These are phyloP conservation scores for Sylvilagus floridanus DNA, from an alignment of 2,797 vertebrate species.

Conservation along the genomic window DNA sequence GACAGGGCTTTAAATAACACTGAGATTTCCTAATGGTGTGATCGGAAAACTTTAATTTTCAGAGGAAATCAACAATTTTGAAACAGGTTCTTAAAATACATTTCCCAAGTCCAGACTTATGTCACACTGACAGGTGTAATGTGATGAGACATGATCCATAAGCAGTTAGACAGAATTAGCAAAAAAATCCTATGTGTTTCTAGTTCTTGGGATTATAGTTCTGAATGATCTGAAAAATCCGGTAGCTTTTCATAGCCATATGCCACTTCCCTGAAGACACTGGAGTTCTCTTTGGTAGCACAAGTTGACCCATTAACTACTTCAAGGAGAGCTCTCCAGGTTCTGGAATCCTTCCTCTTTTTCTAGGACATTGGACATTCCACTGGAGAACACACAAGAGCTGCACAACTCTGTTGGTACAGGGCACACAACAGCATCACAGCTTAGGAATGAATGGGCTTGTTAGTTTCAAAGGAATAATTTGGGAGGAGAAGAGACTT, in stretches of 20 bases:
- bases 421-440: no score
- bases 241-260: not conserved
- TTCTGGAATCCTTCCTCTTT: conserved; percentile 23
- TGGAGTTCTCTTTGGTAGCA: not conserved
- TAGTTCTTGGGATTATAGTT: not conserved
- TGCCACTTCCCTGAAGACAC: not conserved
- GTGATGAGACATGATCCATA: not conserved
- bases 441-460: not conserved
- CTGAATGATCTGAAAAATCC: conserved; percentile 40
- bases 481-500: not conserved
- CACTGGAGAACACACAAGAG: not conserved
- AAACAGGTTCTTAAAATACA: not conserved
- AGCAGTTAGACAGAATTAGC: not conserved
- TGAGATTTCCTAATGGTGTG: conserved; percentile 33
- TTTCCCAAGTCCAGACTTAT: conserved; percentile 14
- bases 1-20: not conserved
- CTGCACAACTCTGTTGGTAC: not conserved
- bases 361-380: not conserved
- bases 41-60: conserved; percentile 45
- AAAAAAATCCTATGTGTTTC: conserved; percentile 6
- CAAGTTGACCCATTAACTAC: not conserved
- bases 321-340: not conserved
- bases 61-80: conserved; percentile 10
- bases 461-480: conserved; percentile 11
- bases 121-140: not conserved